Base-by-base conservation (phyloP, 1,140 invertebrate species). In the Sipha flava region DNA sequence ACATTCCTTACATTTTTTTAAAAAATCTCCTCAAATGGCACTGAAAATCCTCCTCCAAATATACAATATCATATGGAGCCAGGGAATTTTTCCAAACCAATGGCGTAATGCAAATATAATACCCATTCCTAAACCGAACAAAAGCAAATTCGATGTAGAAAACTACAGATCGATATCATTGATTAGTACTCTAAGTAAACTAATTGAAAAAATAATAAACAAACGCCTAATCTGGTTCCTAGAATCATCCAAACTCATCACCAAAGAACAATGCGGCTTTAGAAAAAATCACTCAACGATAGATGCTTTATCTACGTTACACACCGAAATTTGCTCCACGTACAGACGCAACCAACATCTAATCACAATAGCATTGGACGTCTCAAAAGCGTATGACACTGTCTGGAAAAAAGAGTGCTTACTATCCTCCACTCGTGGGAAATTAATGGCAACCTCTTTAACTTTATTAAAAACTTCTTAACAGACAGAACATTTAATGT, bases 121-220 rank as follows among this genome's bases (percentile, higher is more conserved):
- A 52, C 49, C 49, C n/a, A 52, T 52, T 52, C 49, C 49, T n/a
- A 52, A 52, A 52, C 49, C 49, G 9, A 18, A 18, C n/a, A 52
- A 52, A 52, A 52, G 6, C 49, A 52, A 52, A 52, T 52, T 52
- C n/a, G n/a, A 52, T 4, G 21, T 52, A 5, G 49, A 52, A 52
- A 52, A 52, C 21, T 52, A 52, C n/a, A 14, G 49, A 52, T n/a
- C 49, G n/a, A n/a, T n/a, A n/a, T n/a, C n/a, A n/a, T n/a, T n/a
- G n/a, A n/a, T n/a, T n/a, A n/a, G n/a, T n/a, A 45, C 40, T 45
- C 7, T 64, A 26, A 31, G 12, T n/a, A 80, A 80, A 80, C 12
- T 66, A 3, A 6, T 80, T 3, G 79, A 80, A 31, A 80, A 80
- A 66, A 80, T 80, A 16, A 45, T 80, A n/a, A 80, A 80, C 18